Evolutionary conservation across 2,113 vertebrate species (phyloP).

Genomic region (Cebus imitator): DNA sequence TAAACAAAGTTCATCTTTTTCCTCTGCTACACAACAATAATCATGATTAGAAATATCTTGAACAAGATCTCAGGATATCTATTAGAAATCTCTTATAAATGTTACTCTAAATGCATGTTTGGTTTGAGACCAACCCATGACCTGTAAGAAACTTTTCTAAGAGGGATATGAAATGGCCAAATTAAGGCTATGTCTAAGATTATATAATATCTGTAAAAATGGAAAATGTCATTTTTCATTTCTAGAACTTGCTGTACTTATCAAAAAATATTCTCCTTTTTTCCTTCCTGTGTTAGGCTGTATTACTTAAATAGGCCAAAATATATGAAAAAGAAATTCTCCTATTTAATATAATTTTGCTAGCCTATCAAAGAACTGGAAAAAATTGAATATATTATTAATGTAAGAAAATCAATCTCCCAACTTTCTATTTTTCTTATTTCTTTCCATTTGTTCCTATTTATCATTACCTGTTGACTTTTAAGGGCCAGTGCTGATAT

Average conservation of each 20-base stretch:
- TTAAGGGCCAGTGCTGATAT: constrained; percentile 52
- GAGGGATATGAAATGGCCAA: neutral
- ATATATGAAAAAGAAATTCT: neutral
- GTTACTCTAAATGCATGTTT: neutral
- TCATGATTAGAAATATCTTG: neutral
- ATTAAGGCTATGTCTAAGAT: neutral
- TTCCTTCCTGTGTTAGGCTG: neutral
- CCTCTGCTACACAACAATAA: neutral
- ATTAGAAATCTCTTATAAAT: constrained; percentile 9
- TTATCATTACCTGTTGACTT: constrained; percentile 63
- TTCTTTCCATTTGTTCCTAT: constrained; percentile 59
- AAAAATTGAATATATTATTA: constrained; percentile 26
- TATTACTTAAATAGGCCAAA: constrained; percentile 25
- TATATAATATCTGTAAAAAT: neutral
- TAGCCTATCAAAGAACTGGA: neutral
- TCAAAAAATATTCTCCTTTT: neutral
- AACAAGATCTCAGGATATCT: neutral
- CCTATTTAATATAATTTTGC: constrained; percentile 18
- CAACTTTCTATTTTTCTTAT: constrained; percentile 26
- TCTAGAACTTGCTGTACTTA: neutral
- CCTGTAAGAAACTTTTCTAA: constrained; percentile 15
- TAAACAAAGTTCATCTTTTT: neutral
- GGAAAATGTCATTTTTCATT: neutral
- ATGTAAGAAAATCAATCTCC: constrained; percentile 49
- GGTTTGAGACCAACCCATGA: neutral